These are phyloP conservation scores for Danio tinwini DNA, from an alignment of 2,797 vertebrate species.

Conservation along the genomic window DNA sequence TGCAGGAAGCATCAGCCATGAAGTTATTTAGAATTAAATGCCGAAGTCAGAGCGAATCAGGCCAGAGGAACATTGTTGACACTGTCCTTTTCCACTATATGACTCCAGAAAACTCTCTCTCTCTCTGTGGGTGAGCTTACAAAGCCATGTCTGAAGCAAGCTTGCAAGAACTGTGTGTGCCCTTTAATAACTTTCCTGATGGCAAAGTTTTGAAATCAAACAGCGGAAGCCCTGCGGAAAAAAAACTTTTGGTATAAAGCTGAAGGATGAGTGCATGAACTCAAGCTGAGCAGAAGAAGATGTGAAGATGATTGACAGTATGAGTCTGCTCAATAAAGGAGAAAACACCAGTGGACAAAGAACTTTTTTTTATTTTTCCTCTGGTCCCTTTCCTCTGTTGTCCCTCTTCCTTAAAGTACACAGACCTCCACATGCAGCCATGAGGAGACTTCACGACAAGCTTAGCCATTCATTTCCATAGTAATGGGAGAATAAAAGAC, in stretches of 20 bases:
- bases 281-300: conserved; percentile 45
- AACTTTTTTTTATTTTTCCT: conserved; percentile 33
- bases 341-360: conserved; percentile 49
- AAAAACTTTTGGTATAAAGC: conserved; percentile 52
- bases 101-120: conserved; percentile 23
- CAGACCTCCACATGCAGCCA: conserved; percentile 50
- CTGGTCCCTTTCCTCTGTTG: conserved; percentile 33
- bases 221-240: conserved; percentile 46
- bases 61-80: conserved; percentile 38
- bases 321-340: conserved; percentile 52
- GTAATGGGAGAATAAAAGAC: conserved; percentile 54
- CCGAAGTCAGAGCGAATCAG: neutral
- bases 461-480: conserved; percentile 49
- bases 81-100: conserved; percentile 52
- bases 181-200: conserved; percentile 60
- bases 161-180: conserved; percentile 42
- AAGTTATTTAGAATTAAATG: conserved; percentile 31
- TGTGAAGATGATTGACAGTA: conserved; percentile 44
- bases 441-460: conserved; percentile 43
- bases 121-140: conserved; percentile 30
- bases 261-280: conserved; percentile 46
- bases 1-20: conserved; percentile 14
- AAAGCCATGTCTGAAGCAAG: conserved; percentile 45
- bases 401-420: conserved; percentile 55
- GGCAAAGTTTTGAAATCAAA: conserved; percentile 58